Evolutionary conservation across 2,888 invertebrate genomes (phyloP), one percentile per base, ranked within the genome.

Genomic region (Zygogramma bicolorata): DNA sequence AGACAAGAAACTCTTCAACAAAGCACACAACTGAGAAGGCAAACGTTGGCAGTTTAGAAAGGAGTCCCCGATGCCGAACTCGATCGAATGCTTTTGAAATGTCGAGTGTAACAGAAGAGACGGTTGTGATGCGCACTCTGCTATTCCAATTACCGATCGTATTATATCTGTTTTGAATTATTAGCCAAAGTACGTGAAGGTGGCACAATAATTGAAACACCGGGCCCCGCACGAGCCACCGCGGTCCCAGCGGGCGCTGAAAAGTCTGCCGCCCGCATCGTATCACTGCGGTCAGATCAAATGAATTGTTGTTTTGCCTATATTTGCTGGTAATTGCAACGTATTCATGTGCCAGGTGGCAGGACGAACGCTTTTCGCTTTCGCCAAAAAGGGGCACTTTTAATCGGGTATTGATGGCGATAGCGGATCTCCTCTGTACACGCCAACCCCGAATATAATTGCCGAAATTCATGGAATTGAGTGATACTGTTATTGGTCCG

Each of bases 341-440:
- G 62, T 34, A 62, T 62, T 62, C 40, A 42, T 42, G 25, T 5
- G 15, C 62, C 62, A 62, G 62, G 62, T 62, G 62, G 42, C 42
- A 62, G 25, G 40, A 40, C 18, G 15, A 13, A 62, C 42, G 25
- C 15, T 42, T 62, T 22, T 31, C 18, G n/a, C 22, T 40, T 22
- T 38, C 20, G 38, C 27, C 25, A 15, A 18, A n/a, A n/a, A 42
- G 25, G 60, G 60, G 3, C 20, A n/a, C 25, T 25, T 61, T 40
- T 25, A 34, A 27, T 34, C 34, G 10, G 34, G 34, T 62, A 62
- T 40, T 7, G 25, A 42, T 40, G 22, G 60, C 13, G 20, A 22
- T 20, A 8, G 22, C 13, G 3, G 8, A 18, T 42, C n/a, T n/a
- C n/a, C n/a, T n/a, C n/a, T n/a, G n/a, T n/a, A n/a, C n/a, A n/a